A percentile compares a stretch with the other conserved stretches of the same genome.
Evolutionary conservation across 2,888 invertebrate species (phyloP).

Genomic region (Pantelozetes paolii): DNA sequence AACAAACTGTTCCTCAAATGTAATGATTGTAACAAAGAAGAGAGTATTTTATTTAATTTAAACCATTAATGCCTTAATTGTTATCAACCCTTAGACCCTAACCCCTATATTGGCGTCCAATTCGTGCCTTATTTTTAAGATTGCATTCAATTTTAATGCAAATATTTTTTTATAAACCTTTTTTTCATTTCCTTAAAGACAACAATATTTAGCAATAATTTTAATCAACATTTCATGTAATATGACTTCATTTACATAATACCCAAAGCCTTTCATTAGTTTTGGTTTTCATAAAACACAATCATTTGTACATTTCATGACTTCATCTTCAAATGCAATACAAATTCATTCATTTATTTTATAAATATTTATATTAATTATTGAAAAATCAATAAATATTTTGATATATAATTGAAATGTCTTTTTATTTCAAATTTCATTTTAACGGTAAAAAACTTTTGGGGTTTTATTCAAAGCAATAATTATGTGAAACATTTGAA

Average conservation of each 20-base stretch:
- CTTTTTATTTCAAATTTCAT: neutral
- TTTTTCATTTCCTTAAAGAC: neutral
- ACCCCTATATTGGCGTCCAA: conserved; percentile 13
- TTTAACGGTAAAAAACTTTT: conserved; percentile 18
- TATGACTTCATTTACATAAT: neutral
- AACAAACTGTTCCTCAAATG: conserved; percentile 11
- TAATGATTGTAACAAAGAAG: conserved; percentile 19
- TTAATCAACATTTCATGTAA: conserved; percentile 7
- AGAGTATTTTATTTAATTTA: neutral
- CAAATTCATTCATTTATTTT: too few species aligned
- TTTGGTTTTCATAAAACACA: neutral
- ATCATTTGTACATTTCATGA: conserved; percentile 5
- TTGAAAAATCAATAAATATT: too few species aligned
- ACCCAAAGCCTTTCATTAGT: conserved; percentile 20
- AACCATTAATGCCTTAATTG: neutral
- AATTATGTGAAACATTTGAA: neutral
- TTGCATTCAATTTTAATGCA: neutral
- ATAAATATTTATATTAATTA: neutral
- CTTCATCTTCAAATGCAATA: neutral
- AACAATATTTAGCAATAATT: conserved; percentile 27
- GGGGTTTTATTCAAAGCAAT: neutral
- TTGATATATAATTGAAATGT: too few species aligned
- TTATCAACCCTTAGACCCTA: too few species aligned
- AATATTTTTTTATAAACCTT: neutral
- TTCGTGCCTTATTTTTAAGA: conserved; percentile 20